Evolutionary conservation across 2,888 invertebrate species (phyloP).

Genomic region (Drosophila mayaguana): DNA sequence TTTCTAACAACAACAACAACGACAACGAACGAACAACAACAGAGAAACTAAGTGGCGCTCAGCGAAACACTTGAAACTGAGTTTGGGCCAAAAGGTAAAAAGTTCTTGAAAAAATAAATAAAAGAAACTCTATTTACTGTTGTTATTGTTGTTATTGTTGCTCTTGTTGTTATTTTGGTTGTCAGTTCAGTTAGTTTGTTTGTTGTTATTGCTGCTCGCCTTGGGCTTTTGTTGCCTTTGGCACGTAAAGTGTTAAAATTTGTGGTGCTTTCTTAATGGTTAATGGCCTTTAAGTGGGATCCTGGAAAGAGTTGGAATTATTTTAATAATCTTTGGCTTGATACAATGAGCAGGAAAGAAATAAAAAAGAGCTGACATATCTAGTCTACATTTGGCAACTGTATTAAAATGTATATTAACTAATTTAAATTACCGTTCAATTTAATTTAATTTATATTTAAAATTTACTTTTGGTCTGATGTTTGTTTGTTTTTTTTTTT

Average conservation of each 20-base stretch:
- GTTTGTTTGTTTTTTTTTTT: not conserved
- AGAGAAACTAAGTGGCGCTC: slow-evolving; percentile 67
- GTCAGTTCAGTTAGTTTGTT: slow-evolving; percentile 51
- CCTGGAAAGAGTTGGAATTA: slow-evolving; percentile 60
- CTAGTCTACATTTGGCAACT: not conserved
- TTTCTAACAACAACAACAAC: slow-evolving; percentile 26
- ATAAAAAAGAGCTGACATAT: not conserved
- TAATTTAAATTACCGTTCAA: not conserved
- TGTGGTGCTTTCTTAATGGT: slow-evolving; percentile 66
- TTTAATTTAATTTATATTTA: slow-evolving; percentile 78
- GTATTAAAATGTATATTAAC: not conserved
- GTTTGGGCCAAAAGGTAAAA: slow-evolving; percentile 69
- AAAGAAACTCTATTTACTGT: slow-evolving; percentile 55
- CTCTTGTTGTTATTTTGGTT: slow-evolving; percentile 31
- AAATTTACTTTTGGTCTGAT: slow-evolving; percentile 65
- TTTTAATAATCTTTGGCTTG: slow-evolving; percentile 44
- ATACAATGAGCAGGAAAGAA: not conserved
- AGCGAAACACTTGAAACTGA: slow-evolving; percentile 71
- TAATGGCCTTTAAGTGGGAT: slow-evolving; percentile 76
- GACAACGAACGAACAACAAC: slow-evolving; percentile 25
- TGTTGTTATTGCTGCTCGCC: slow-evolving; percentile 33
- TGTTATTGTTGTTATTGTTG: slow-evolving; percentile 38
- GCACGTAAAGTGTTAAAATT: slow-evolving; percentile 66
- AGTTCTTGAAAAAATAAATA: slow-evolving; percentile 77
- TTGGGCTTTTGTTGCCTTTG: slow-evolving; percentile 52